Conservation (phyloP, 2,113 vertebrate genomes). For the Noturus placidus region DNA sequence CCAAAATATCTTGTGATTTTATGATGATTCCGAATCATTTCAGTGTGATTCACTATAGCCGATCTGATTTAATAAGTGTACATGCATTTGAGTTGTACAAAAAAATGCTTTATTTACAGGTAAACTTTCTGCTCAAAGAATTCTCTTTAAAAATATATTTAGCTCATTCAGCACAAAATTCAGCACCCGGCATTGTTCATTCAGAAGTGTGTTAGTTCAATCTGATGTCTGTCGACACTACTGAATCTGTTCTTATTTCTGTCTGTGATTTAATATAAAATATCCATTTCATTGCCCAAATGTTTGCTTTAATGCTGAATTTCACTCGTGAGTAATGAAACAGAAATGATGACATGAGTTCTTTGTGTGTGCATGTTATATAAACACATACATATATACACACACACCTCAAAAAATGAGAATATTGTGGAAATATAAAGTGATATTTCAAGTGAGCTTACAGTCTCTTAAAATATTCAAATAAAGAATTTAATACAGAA, state of each 20-base stretch:
- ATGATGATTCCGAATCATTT: not conserved
- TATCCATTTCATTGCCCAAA: not conserved
- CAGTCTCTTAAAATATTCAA: too few relatives aligned
- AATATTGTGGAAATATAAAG: too few relatives aligned
- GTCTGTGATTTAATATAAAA: not conserved
- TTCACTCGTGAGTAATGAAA: not conserved
- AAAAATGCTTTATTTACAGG: slow-evolving; percentile 30
- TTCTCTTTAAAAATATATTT: not conserved
- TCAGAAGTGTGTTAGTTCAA: not conserved
- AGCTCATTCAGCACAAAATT: slow-evolving; percentile 5
- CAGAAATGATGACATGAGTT: not conserved
- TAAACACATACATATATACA: too few relatives aligned
- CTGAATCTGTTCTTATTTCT: not conserved
- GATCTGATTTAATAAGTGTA: not conserved
- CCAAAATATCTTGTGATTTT: too few relatives aligned
- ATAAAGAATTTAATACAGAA: too few relatives aligned
- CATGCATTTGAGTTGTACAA: not conserved
- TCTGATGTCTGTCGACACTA: not conserved
- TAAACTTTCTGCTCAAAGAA: not conserved
- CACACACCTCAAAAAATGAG: too few relatives aligned
- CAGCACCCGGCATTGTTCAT: not conserved
- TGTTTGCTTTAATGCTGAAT: not conserved
- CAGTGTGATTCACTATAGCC: not conserved
- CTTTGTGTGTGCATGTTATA: too few relatives aligned
- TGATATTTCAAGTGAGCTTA: too few relatives aligned